A percentile compares a stretch with the other conserved stretches of the same genome.
Conservation (phyloP, 2,113 vertebrate species). For the Excalfactoria chinensis region DNA sequence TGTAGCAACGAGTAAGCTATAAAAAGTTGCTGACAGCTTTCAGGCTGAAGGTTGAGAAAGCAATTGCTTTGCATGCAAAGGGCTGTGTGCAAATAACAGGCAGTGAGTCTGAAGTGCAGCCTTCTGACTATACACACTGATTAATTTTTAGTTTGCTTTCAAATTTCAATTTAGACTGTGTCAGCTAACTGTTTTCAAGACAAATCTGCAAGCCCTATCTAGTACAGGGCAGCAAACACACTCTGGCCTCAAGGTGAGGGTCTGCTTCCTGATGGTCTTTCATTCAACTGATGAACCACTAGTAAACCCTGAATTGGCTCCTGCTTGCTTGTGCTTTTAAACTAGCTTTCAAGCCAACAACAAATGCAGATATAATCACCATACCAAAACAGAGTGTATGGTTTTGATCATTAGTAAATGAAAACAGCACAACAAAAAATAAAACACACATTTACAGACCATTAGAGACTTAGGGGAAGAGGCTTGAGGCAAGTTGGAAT, state of each 20-base stretch:
- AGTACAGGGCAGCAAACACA: neutral
- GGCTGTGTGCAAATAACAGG: neutral
- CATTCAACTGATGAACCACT: neutral
- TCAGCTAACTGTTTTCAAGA: neutral
- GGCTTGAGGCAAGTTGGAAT: neutral
- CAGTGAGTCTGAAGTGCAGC: neutral
- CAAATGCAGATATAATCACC: neutral
- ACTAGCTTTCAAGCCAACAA: neutral
- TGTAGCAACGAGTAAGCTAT: neutral
- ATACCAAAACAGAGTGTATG: accelerated
- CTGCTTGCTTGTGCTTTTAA: accelerated
- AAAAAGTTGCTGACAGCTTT: neutral
- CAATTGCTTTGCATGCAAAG: accelerated
- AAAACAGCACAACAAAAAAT: neutral
- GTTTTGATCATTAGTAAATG: neutral
- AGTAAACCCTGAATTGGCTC: accelerated
- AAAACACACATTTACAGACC: neutral
- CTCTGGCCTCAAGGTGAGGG: neutral
- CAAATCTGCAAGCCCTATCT: accelerated
- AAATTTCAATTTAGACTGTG: neutral
- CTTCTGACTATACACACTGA: neutral
- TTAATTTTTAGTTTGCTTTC: neutral
- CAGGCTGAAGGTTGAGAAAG: neutral
- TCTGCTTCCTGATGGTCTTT: neutral
- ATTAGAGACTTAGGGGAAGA: accelerated